Evolutionary conservation across 1,140 invertebrate genomes (phyloP), one percentile per base, ranked within the genome.

Genomic region (Drosophila nebulosa): DNA sequence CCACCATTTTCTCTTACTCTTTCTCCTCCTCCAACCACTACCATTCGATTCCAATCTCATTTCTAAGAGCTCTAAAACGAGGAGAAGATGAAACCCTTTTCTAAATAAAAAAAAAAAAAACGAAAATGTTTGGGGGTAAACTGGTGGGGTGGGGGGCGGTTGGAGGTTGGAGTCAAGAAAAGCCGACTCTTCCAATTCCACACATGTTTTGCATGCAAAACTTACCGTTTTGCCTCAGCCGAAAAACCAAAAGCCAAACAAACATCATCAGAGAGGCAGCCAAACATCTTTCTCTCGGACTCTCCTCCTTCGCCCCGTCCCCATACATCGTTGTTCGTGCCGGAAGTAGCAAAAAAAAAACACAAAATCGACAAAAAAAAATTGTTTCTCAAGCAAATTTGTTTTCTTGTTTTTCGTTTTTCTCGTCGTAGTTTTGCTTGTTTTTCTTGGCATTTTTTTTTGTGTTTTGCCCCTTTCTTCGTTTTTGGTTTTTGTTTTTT

Each of bases 151-250:
- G n/a, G n/a, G n/a, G n/a, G n/a, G n/a, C n/a, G n/a, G n/a, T n/a
- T n/a, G n/a, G n/a, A n/a, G n/a, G n/a, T n/a, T n/a, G n/a, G n/a
- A n/a, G n/a, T n/a, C 18, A 6, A 46, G 7, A 30, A 36, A 71
- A 74, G 79, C 73, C 71, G 74, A 78, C 81, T 59, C 69, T 70
- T 83, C 39, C 79, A 84, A 71, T 83, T 83, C 69, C 75, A 83
- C 79, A 83, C 79, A 84, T 83, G 79, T 84, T 83, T 83, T 83
- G 79, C 79, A 83, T 83, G 79, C 71, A 51, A 83, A 83, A 84
- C 79, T 78, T 52, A 67, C 42, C 75, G 64, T 30, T 30, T 24
- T 26, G 14, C 24, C 26, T 14, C 24, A 52, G 52, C 14, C 42
- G 12, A 51, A 53, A 69, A 21, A 63, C 35, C 35, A 36, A 60